Evolutionary conservation across 2,888 invertebrate genomes (phyloP).

Genomic region (Agrotis segetum): DNA sequence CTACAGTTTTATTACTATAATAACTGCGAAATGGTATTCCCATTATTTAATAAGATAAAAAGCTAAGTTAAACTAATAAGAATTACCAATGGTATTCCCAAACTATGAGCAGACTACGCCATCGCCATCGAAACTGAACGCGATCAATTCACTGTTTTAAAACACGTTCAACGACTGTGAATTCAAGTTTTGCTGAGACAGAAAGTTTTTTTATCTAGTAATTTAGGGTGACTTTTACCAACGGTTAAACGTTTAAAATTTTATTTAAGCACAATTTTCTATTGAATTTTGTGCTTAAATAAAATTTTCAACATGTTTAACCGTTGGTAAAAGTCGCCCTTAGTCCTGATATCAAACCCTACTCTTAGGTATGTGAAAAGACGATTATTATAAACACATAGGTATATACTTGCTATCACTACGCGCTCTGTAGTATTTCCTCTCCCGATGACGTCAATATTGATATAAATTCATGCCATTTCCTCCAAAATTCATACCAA

Average conservation of each 20-base stretch:
- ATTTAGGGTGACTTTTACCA: no score
- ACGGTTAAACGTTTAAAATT: no score
- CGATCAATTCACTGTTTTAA: no score
- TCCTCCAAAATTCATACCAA: conserved; percentile 5
- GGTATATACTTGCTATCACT: conserved; percentile 18
- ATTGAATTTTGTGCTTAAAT: no score
- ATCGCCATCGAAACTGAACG: no score
- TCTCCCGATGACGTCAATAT: conserved; percentile 44
- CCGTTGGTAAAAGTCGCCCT: no score
- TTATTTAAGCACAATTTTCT: no score
- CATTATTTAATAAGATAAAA: conserved; percentile 1
- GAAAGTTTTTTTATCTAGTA: no score
- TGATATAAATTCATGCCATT: background rate
- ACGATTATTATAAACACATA: background rate
- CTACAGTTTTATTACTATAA: background rate
- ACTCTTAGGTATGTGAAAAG: background rate
- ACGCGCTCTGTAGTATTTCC: conserved; percentile 30
- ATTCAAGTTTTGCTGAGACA: no score
- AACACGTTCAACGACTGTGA: no score
- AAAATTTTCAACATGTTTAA: no score
- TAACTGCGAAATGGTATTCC: background rate
- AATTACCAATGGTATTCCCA: background rate
- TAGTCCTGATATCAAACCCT: background rate
- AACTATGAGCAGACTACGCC: background rate
- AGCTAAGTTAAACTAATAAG: background rate